phyloP scores from a whole-genome alignment of 2,113 vertebrate species.

The Sapayoa aenigma region DNA sequence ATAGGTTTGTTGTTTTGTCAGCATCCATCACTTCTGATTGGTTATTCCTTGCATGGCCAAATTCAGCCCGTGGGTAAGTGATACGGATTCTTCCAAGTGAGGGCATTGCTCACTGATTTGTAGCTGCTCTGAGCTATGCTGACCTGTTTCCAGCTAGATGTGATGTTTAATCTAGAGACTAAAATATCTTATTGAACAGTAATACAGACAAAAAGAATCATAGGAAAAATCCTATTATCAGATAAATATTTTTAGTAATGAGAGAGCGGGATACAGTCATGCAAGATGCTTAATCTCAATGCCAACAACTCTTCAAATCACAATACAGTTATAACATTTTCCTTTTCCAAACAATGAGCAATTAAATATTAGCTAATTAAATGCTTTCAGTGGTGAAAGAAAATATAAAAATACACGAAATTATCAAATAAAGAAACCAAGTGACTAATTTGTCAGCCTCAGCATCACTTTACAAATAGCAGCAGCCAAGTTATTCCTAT shows the following conservation, averaged over 20 bases:
- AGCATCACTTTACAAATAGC: conserved; percentile 47
- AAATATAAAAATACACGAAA: conserved; percentile 43
- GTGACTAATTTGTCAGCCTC: conserved; percentile 47
- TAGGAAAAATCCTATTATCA: neutral
- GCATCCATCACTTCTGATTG: neutral
- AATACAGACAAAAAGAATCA: neutral
- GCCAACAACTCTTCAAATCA: conserved; percentile 4
- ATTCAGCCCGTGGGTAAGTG: neutral
- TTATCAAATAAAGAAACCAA: conserved; percentile 19
- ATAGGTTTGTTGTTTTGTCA: neutral
- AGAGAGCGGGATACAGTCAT: neutral
- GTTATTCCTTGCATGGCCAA: neutral
- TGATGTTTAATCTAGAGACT: neutral
- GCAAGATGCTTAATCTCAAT: conserved; percentile 1
- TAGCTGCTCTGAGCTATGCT: neutral
- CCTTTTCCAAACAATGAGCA: conserved; percentile 33
- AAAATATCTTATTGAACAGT: neutral
- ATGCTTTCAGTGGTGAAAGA: conserved; percentile 30
- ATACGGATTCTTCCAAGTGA: neutral
- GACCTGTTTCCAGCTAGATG: neutral
- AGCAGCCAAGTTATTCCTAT: conserved; percentile 65
- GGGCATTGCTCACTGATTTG: neutral
- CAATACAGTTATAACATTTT: conserved; percentile 3
- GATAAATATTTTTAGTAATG: conserved; percentile 1
- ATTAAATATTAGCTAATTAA: conserved; percentile 48